Percentiles rank a stretch among this genome's conserved stretches.
phyloP scores from a whole-genome alignment of 1,140 invertebrate species.

The honey bee (Apis mellifera) region DNA sequence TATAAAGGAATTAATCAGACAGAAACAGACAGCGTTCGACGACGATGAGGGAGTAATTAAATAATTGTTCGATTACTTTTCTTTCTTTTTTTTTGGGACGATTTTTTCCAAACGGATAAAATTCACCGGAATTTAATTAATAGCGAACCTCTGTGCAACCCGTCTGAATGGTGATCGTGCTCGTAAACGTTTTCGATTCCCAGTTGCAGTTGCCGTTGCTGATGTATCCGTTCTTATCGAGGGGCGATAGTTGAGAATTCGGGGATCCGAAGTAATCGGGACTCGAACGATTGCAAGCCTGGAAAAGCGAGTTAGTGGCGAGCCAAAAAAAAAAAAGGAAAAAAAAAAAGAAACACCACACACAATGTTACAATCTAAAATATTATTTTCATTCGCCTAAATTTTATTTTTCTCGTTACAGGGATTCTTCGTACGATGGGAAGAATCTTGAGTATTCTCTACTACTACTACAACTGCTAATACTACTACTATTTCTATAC shows the following conservation, averaged over 20 bases:
- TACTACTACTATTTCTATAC: too few relatives aligned
- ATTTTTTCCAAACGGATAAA: neutral
- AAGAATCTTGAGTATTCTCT: too few relatives aligned
- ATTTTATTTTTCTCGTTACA: too few relatives aligned
- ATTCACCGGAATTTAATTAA: slow-evolving; percentile 37
- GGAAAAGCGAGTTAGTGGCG: slow-evolving; percentile 79
- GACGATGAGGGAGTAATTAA: neutral
- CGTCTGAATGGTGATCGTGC: slow-evolving; percentile 78
- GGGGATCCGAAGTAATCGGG: slow-evolving; percentile 59
- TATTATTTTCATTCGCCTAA: too few relatives aligned
- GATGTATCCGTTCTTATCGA: slow-evolving; percentile 58
- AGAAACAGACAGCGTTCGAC: neutral
- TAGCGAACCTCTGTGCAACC: slow-evolving; percentile 71
- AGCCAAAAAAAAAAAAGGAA: slow-evolving; percentile 55
- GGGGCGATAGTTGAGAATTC: slow-evolving; percentile 46
- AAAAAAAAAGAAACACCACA: too few relatives aligned
- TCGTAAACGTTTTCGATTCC: slow-evolving; percentile 77
- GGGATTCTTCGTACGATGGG: too few relatives aligned
- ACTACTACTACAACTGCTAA: too few relatives aligned
- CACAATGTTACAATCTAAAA: too few relatives aligned
- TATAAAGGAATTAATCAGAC: too few relatives aligned
- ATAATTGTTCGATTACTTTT: too few relatives aligned
- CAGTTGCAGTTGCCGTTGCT: slow-evolving; percentile 66
- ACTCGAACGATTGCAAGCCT: slow-evolving; percentile 71
- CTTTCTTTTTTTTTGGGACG: too few relatives aligned